These are phyloP conservation scores for Tigriopus californicus DNA, from an alignment of 2,888 invertebrate species.

Conservation along the genomic window DNA sequence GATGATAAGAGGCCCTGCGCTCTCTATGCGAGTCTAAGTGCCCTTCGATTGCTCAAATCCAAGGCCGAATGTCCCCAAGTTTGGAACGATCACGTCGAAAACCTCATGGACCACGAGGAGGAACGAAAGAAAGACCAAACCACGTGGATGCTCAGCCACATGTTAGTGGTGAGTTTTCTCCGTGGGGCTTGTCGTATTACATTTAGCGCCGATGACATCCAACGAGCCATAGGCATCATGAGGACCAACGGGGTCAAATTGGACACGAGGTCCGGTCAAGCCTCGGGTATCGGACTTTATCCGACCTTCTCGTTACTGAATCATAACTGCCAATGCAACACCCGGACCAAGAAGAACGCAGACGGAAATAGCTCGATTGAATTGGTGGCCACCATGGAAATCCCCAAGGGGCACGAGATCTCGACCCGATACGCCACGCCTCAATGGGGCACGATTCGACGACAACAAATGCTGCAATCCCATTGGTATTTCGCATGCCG, in stretches of 20 bases:
- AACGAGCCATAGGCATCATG: slow-evolving; percentile 1
- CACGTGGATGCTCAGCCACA: not conserved
- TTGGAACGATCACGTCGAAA: not conserved
- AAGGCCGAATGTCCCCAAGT: not conserved
- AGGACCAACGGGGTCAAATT: slow-evolving; percentile 11
- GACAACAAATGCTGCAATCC: slow-evolving; percentile 8
- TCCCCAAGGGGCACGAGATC: slow-evolving; percentile 1
- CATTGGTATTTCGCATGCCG: slow-evolving; percentile 3
- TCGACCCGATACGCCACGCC: slow-evolving; percentile 6
- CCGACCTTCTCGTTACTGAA: slow-evolving; percentile 8
- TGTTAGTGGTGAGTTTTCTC: not conserved
- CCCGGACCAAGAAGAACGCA: slow-evolving; percentile 3
- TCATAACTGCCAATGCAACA: slow-evolving; percentile 10
- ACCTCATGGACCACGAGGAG: slow-evolving; percentile 3
- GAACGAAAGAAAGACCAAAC: not conserved
- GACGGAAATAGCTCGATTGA: not conserved
- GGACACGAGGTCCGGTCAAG: not conserved
- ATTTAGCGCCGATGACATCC: not conserved
- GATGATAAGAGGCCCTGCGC: no score
- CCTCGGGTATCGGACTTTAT: not conserved
- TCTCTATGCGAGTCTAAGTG: not conserved
- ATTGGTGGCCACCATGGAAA: not conserved
- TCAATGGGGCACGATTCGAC: not conserved
- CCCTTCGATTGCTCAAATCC: not conserved
- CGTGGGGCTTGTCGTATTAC: not conserved